Evolutionary conservation across 2,113 vertebrate species (phyloP).

Genomic region (Myrmophylax atrothorax): DNA sequence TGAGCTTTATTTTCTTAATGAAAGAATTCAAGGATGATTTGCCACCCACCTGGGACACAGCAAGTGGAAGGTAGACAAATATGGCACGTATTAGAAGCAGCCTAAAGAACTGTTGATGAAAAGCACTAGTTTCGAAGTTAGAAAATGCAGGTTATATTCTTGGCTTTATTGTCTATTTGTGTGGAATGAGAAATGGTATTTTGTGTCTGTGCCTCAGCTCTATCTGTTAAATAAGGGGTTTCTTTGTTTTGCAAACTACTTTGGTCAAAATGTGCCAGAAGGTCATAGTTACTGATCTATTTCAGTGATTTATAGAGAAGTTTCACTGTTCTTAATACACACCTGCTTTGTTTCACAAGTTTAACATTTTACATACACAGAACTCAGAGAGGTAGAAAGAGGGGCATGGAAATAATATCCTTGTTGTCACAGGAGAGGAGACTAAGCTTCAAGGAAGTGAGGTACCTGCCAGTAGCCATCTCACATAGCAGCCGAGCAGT

Average conservation of each 20-base stretch:
- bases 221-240: background rate
- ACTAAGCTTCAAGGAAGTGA: background rate
- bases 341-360: background rate
- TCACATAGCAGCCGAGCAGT: background rate
- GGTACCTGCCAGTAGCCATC: background rate
- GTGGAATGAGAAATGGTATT: background rate
- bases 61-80: background rate
- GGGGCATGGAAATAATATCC: background rate
- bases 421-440: background rate
- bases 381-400: background rate
- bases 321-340: background rate
- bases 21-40: conserved; percentile 15
- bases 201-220: background rate
- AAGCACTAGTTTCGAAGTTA: background rate
- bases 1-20: conserved; percentile 1
- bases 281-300: background rate
- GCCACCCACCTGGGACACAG: background rate
- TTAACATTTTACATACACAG: background rate
- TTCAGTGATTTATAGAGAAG: background rate
- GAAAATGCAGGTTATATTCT: background rate
- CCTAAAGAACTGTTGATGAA: background rate
- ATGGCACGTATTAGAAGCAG: background rate
- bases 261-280: background rate
- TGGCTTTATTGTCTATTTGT: background rate
- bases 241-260: background rate